Evolutionary conservation across 2,888 invertebrate species (phyloP).

Genomic region (Philhelius pedissequus): DNA sequence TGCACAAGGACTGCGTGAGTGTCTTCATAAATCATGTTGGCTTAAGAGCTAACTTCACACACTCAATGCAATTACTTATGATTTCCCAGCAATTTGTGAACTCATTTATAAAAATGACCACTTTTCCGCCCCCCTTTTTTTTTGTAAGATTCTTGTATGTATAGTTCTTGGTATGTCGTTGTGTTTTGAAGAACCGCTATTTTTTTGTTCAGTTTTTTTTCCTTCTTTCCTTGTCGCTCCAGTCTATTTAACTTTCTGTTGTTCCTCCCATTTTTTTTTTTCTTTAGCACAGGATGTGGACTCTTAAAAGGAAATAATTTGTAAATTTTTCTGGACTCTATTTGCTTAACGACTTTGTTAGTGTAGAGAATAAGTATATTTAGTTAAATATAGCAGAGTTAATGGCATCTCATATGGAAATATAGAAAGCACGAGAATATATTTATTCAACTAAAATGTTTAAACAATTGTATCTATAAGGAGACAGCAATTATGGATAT

Average conservation of each 20-base stretch:
- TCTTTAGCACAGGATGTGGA: slow-evolving; percentile 43
- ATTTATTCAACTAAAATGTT: no score
- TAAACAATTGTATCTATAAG: no score
- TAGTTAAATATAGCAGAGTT: no score
- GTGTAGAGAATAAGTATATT: slow-evolving; percentile 24
- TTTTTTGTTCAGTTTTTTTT: neutral
- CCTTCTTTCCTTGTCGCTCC: neutral
- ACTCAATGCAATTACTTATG: slow-evolving; percentile 70
- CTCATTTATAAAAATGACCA: slow-evolving; percentile 69
- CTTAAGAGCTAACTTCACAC: slow-evolving; percentile 68
- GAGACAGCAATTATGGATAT: no score
- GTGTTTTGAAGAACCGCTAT: slow-evolving; percentile 5
- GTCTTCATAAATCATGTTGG: slow-evolving; percentile 68
- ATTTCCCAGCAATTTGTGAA: slow-evolving; percentile 69
- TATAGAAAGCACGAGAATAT: no score
- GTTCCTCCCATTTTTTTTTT: neutral
- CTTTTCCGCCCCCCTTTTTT: slow-evolving; percentile 54
- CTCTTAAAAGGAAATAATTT: slow-evolving; percentile 66
- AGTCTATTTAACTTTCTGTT: neutral
- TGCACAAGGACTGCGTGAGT: slow-evolving; percentile 65
- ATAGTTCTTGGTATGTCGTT: neutral
- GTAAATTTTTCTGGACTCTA: slow-evolving; percentile 36
- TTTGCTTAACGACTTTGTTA: slow-evolving; percentile 39
- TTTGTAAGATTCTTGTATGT: neutral
- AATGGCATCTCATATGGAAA: no score